Percentiles rank a stretch among this genome's conserved stretches.
These are phyloP conservation scores for Daboia siamensis DNA, from an alignment of 2,113 vertebrate species.

Conservation along the genomic window DNA sequence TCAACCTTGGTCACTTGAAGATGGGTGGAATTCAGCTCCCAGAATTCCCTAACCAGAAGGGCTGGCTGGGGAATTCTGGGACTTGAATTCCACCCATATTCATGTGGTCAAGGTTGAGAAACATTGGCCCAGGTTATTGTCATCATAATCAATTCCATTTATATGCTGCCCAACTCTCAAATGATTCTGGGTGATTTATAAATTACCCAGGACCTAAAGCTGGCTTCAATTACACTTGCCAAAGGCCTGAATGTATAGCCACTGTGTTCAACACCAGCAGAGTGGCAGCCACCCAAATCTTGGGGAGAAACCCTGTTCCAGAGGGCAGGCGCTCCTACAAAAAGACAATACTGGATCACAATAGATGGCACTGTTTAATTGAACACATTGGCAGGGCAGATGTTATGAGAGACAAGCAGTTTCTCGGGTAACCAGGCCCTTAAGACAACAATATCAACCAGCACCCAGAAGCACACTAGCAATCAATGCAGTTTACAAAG, in stretches of 20 bases:
- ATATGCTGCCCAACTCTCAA: not conserved
- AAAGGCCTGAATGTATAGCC: not conserved
- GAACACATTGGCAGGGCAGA: not conserved
- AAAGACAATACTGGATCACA: not conserved
- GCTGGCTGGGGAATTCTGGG: too few relatives aligned
- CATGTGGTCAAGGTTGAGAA: too few relatives aligned
- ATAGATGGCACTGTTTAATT: not conserved
- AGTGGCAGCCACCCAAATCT: not conserved
- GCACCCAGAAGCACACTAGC: not conserved
- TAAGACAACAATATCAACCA: not conserved
- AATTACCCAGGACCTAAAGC: not conserved
- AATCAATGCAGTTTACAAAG: not conserved
- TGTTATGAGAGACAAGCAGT: not conserved
- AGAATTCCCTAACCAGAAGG: too few relatives aligned
- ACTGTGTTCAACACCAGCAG: not conserved
- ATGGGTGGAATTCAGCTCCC: too few relatives aligned
- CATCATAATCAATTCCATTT: not conserved
- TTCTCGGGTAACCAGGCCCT: not conserved
- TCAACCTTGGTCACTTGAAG: too few relatives aligned
- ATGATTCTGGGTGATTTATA: not conserved
- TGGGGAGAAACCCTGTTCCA: not conserved
- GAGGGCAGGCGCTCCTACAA: not conserved
- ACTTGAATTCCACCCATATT: too few relatives aligned
- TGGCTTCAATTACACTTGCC: not conserved
- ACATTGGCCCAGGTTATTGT: too few relatives aligned